Conservation (phyloP, 2,888 invertebrate genomes). For the Prosopocoilus inquinatus region DNA sequence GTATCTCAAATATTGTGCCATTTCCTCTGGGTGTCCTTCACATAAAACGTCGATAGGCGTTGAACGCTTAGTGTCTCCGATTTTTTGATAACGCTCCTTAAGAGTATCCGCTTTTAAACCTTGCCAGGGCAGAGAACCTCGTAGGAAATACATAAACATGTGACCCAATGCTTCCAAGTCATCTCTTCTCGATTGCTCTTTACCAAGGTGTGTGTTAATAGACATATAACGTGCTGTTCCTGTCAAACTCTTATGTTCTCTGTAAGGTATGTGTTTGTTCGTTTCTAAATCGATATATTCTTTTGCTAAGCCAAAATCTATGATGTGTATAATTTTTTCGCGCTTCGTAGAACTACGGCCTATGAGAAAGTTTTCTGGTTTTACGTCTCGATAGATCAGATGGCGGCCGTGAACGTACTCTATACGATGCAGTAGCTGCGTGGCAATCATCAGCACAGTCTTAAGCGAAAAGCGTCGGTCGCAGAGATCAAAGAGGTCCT, state of each 20-base stretch:
- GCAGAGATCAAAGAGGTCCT: slow-evolving; percentile 72
- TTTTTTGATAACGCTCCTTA: slow-evolving; percentile 99
- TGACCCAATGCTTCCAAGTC: slow-evolving; percentile 99
- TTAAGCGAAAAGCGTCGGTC: slow-evolving; percentile 69
- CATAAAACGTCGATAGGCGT: slow-evolving; percentile 95
- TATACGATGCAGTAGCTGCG: slow-evolving; percentile 85
- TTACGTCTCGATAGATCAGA: slow-evolving; percentile 98
- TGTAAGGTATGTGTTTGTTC: slow-evolving; percentile 99
- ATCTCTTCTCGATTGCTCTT: slow-evolving; percentile 99
- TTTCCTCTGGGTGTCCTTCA: slow-evolving; percentile 89
- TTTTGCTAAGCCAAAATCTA: slow-evolving; percentile 99
- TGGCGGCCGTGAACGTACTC: slow-evolving; percentile 99
- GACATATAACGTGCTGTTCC: slow-evolving; percentile 99
- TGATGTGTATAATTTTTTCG: slow-evolving; percentile 99
- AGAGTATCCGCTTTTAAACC: slow-evolving; percentile 98
- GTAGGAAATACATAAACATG: slow-evolving; percentile 99
- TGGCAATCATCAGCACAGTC: slow-evolving; percentile 70
- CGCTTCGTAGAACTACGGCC: slow-evolving; percentile 96
- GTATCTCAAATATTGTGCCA: slow-evolving; percentile 96
- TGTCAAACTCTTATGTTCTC: slow-evolving; percentile 99
- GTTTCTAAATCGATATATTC: slow-evolving; percentile 99
- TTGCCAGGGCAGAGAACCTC: slow-evolving; percentile 99
- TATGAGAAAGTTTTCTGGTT: slow-evolving; percentile 99
- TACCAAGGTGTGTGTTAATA: slow-evolving; percentile 99
- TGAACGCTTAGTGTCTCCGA: slow-evolving; percentile 98